phyloP scores from a whole-genome alignment of 2,113 vertebrate genomes.

The Rhipidura dahli region DNA sequence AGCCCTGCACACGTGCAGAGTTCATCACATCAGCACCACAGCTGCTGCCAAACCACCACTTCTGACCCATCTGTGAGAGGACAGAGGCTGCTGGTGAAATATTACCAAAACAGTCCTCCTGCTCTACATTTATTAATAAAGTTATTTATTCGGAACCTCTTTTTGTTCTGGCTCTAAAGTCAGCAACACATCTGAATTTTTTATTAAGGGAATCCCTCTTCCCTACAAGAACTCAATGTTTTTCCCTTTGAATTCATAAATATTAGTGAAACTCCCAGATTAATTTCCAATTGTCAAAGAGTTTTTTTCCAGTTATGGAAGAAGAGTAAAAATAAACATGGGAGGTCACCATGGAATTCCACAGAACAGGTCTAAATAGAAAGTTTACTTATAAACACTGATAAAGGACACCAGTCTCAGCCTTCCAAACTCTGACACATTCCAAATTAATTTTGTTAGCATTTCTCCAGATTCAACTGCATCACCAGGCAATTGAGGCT shows the following conservation, averaged over 20 bases:
- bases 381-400: background rate
- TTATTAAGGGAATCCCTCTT: background rate
- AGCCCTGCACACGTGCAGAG: background rate
- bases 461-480: background rate
- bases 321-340: background rate
- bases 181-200: background rate
- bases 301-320: background rate
- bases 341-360: background rate
- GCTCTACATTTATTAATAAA: background rate
- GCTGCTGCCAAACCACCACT: background rate
- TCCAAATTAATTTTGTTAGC: background rate
- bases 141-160: background rate
- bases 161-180: background rate
- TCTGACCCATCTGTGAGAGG: background rate
- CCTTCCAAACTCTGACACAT: background rate
- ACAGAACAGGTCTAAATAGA: background rate
- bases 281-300: background rate
- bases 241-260: background rate
- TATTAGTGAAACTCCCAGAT: background rate
- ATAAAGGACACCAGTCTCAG: background rate
- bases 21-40: background rate
- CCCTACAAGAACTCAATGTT: background rate
- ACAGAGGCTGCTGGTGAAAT: background rate
- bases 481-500: background rate
- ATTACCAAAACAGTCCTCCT: background rate